Evolutionary conservation across 2,888 invertebrate species (phyloP).

Genomic region (Cordylochernes scorpioides): DNA sequence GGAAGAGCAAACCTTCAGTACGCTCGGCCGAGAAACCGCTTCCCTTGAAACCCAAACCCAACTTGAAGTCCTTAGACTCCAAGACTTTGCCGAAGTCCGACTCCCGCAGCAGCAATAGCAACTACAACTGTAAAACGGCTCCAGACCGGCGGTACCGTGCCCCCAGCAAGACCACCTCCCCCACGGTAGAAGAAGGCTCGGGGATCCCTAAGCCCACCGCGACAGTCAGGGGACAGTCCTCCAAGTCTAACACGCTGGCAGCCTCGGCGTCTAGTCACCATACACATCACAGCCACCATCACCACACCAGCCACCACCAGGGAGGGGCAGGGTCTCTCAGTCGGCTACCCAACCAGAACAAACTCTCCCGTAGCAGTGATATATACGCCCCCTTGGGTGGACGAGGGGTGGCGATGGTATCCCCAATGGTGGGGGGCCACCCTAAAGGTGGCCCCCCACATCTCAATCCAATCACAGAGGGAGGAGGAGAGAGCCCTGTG

Average conservation of each 20-base stretch:
- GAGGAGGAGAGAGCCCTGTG: neutral
- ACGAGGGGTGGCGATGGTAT: neutral
- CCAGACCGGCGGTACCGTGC: no score
- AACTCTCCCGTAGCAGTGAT: neutral
- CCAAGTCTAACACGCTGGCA: neutral
- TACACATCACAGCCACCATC: neutral
- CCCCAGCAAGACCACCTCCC: no score
- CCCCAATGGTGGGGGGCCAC: neutral
- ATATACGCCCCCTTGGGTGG: neutral
- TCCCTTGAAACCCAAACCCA: neutral
- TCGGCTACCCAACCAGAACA: neutral
- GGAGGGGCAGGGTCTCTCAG: no score
- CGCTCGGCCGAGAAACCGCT: neutral
- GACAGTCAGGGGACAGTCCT: constrained; percentile 54
- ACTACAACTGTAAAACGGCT: no score
- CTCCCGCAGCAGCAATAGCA: no score
- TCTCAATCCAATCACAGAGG: neutral
- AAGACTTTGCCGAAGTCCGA: no score
- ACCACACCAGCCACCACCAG: neutral
- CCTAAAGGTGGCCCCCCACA: neutral
- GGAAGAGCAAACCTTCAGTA: neutral
- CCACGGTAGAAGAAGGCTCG: no score
- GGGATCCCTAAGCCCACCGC: constrained; percentile 62
- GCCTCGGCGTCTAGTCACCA: neutral
- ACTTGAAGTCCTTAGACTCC: no score